Evolutionary conservation across 2,888 invertebrate genomes (phyloP), one percentile per base, ranked within the genome.

Genomic region (Nomada fabriciana): DNA sequence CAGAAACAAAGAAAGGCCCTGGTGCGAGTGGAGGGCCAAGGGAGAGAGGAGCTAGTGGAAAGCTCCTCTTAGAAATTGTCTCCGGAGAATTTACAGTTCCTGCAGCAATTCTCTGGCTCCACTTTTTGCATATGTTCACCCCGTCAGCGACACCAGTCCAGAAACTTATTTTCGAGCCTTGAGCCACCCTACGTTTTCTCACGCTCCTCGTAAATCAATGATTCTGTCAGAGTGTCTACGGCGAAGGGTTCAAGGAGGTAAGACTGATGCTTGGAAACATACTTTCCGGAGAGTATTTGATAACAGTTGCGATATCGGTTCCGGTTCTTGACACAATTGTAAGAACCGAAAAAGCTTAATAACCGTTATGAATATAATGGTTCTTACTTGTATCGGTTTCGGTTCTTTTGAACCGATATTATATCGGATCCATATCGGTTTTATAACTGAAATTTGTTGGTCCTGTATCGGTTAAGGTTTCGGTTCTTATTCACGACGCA

Each of bases 11-110:
- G 67, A 53, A 52, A 55, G 13, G 63, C 42, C 55, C 64, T 47
- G 13, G 23, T 36, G 9, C 20, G 59, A 64, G 36, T 42, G 18
- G 64, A 7, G 52, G 76, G 15, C 9, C 23, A 67, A 64, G 57
- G 78, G 61, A 29, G 64, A 76, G 69, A 53, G 47, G 65, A 77
- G 72, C 61, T 47, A 13, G 42, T 47, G 53, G 72, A 68, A 80
- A 86, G 72, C 74, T 65, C 75, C 68, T 79, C 82, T 77, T 77
- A 81, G 83, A 84, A 86, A 90, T 90, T 89, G 90, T 90, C 88
- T 90, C 85, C 74, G 53, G 86, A 89, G 89, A 87, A 90, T 90
- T 90, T 90, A 90, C 90, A 90, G 90, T 90, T 87, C 76, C 89
- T 83, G 60, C 59, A 80, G 86, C 88, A 86, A 89, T 89, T 89